Base-by-base conservation (phyloP, 2,797 vertebrate genomes). In the Hippoglossus hippoglossus region DNA sequence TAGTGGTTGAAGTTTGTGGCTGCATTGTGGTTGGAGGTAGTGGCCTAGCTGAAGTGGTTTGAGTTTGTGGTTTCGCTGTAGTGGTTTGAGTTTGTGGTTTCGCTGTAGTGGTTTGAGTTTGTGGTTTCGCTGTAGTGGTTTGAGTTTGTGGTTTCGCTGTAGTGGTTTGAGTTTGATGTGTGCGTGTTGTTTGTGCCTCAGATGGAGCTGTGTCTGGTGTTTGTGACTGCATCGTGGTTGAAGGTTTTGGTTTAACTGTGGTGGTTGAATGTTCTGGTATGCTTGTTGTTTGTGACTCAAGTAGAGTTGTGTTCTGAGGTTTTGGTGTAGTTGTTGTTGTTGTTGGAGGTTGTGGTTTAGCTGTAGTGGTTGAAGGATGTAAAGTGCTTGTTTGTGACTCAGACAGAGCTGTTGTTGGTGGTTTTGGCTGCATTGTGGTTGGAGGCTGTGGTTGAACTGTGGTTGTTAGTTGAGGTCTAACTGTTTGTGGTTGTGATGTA, bases 1-100 rank as follows among this genome's bases (percentile, higher is more conserved):
- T 41, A 46, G 72, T 36, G 2, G 2, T 13, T 11, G 80, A 79
- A 0, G 79, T 80, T 8, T 39, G 50, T 49, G 25, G 44, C 50
- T 36, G 15, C 12, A 28, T 2, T 46, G 44, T 46, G 44, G 44
- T 16, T 46, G 13, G 44, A 46, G 44, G 4, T 46, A 2, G 18
- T 46, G 44, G 44, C 16, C 44, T 13, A 8, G 44, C 18, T 46
- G 44, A 18, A 18, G 44, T 46, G 44, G 44, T 16, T 46, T 16
- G 44, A 46, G 41, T 6, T 44, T 12, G 41, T 16, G 41, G 41
- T 44, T 2, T 11, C 5, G 41, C 24, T 13, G 52, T 54, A 11
- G n/a, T 21, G n/a, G 49, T 10, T 51, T 21, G 49, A 11, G 50
- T 4, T 46, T 18, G 44, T 19, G 44, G 36, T 39, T 11, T 53